Evolutionary conservation across 2,888 invertebrate species (phyloP), one percentile per base, ranked within the genome.

Genomic region (Hydrotaea diabolus): DNA sequence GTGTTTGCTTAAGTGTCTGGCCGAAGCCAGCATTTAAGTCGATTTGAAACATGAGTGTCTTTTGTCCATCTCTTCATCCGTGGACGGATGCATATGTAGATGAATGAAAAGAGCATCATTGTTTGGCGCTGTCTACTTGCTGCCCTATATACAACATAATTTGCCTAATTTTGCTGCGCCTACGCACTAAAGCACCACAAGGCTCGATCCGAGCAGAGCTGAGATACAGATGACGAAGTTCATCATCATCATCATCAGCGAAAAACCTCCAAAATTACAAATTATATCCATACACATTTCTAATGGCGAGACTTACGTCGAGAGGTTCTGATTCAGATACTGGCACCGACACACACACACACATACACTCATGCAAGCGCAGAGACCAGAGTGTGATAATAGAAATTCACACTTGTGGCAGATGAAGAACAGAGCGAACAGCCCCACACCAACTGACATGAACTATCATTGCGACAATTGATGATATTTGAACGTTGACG

Each of bases 401-500:
- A 69, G 69, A 69, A 69, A 69, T 23, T 46, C 46, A 46, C 39
- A 69, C 46, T 69, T 69, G 43, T 36, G 59, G 59, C 59, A 26
- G 2, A 15, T 59, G 59, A 62, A 15, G 36, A 17, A 19, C 62
- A 31, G 62, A 7, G n/a, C 36, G 23, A 4, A 62, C 21, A 57
- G 9, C 55, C n/a, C n/a, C 55, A 57, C 55, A 57, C 31, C 26
- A 17, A 26, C 59, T 23, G 5, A 21, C 57, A 57, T 21, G 39
- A 66, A 69, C 77, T 80, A 71, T 77, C 80, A 75, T 64, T 39
- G 80, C 66, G 64, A 66, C 82, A 80, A 82, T 78, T 82, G 82
- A 80, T 80, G 77, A 79, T 11, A 82, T 78, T 79, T 79, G 49
- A 72, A 79, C 78, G 64, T 80, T 74, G 79, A 85, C 84, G 82